Evolutionary conservation across 2,113 vertebrate species (phyloP).

Genomic region (Esox niger): DNA sequence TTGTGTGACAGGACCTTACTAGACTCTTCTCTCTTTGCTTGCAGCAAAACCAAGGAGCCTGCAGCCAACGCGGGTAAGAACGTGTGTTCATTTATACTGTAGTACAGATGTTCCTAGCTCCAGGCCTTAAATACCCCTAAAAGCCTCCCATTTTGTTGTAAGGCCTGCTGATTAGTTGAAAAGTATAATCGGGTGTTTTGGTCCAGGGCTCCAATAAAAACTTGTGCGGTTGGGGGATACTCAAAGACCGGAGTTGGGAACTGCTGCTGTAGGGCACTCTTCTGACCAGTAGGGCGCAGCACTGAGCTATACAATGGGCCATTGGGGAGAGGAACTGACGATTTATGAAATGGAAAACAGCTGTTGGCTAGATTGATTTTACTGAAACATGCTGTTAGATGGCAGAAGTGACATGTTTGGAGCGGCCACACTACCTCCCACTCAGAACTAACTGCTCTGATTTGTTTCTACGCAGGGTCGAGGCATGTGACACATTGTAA

Average conservation of each 20-base stretch:
- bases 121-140: too few species aligned
- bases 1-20: not conserved
- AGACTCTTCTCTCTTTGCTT: constrained; percentile 4
- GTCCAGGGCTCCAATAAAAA: too few species aligned
- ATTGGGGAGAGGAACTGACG: not conserved
- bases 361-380: not conserved
- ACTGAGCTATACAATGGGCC: constrained; percentile 4
- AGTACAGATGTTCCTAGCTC: too few species aligned
- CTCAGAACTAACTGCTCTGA: not conserved
- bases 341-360: constrained; percentile 9
- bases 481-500: constrained; percentile 74
- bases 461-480: constrained; percentile 48
- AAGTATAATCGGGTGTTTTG: too few species aligned
- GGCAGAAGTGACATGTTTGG: not conserved
- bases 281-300: not conserved
- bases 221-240: too few species aligned
- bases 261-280: too few species aligned
- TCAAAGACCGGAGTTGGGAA: too few species aligned
- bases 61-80: constrained; percentile 57
- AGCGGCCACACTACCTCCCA: not conserved
- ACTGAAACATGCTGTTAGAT: not conserved
- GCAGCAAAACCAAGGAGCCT: constrained; percentile 59
- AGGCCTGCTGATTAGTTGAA: too few species aligned
- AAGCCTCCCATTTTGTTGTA: too few species aligned
- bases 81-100: not conserved